phyloP scores from a whole-genome alignment of 1,140 invertebrate genomes.

The Asbolus verrucosus region DNA sequence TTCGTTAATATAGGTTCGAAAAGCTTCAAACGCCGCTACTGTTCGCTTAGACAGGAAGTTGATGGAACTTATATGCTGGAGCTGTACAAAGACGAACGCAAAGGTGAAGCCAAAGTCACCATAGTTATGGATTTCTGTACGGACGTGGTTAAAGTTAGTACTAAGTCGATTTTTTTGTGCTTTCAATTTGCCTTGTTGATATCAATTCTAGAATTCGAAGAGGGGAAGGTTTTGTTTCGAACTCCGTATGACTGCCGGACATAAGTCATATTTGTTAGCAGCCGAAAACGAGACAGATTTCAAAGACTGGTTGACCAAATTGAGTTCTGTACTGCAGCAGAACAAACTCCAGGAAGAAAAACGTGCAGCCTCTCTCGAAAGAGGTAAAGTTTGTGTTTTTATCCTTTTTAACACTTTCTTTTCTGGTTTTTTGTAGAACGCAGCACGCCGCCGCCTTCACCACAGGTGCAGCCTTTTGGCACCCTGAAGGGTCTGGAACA shows the following conservation, averaged over 20 bases:
- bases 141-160: constrained; percentile 83
- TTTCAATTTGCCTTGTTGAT: not conserved
- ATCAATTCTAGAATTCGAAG: constrained; percentile 78
- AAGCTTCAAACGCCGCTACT: constrained; percentile 92
- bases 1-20: constrained; percentile 88
- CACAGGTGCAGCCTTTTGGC: constrained; percentile 70
- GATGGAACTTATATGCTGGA: constrained; percentile 92
- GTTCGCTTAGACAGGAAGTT: constrained; percentile 87
- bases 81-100: constrained; percentile 93
- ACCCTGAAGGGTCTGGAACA: constrained; percentile 89
- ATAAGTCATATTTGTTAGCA: constrained; percentile 87
- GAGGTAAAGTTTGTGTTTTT: constrained; percentile 62
- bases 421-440: constrained; percentile 58
- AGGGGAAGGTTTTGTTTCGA: constrained; percentile 91
- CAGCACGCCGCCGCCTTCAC: constrained; percentile 71
- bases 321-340: constrained; percentile 80
- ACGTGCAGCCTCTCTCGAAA: constrained; percentile 73
- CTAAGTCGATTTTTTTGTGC: not conserved
- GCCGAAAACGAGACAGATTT: constrained; percentile 88
- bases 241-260: constrained; percentile 83
- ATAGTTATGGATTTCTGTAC: constrained; percentile 94
- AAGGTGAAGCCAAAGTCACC: constrained; percentile 89
- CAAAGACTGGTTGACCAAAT: constrained; percentile 84
- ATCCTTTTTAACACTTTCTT: not conserved
- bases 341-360: constrained; percentile 82